Evolutionary conservation across 2,888 invertebrate genomes (phyloP).

Genomic region (Dyspetes luteomarginatus): DNA sequence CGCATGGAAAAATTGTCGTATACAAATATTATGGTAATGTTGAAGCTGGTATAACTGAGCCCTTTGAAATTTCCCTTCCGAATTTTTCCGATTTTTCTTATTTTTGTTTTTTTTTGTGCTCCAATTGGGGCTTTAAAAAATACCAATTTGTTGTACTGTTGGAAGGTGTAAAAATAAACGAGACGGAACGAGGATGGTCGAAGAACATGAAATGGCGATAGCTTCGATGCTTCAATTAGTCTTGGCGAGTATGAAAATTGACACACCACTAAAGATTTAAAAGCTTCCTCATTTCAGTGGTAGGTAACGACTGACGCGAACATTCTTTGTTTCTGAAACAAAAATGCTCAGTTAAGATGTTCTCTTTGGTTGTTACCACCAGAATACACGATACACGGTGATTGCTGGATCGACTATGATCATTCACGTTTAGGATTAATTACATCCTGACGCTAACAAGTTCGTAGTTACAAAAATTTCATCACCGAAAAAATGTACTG

Average conservation of each 20-base stretch:
- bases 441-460: conserved; percentile 9
- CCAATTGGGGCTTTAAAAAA: too few species aligned
- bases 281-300: conserved; percentile 78
- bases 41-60: conserved; percentile 79
- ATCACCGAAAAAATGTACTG: conserved; percentile 74
- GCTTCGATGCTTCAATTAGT: conserved; percentile 83
- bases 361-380: conserved; percentile 84
- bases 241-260: conserved; percentile 64
- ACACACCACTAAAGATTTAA: conserved; percentile 69
- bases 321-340: conserved; percentile 68
- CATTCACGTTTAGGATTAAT: conserved; percentile 71
- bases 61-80: conserved; percentile 62
- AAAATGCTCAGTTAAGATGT: conserved; percentile 74
- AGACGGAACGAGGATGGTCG: conserved; percentile 79
- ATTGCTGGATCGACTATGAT: conserved; percentile 78
- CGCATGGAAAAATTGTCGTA: conserved; percentile 84
- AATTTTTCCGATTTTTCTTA: not conserved
- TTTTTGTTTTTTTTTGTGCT: not conserved
- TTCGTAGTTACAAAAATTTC: conserved; percentile 78
- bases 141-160: conserved; percentile 66
- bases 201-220: conserved; percentile 82
- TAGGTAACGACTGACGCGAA: conserved; percentile 83
- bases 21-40: conserved; percentile 82
- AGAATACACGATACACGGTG: conserved; percentile 82
- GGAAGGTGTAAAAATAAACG: conserved; percentile 75